Base-by-base conservation (phyloP, 2,888 invertebrate genomes). In the Plagodis dolabraria region DNA sequence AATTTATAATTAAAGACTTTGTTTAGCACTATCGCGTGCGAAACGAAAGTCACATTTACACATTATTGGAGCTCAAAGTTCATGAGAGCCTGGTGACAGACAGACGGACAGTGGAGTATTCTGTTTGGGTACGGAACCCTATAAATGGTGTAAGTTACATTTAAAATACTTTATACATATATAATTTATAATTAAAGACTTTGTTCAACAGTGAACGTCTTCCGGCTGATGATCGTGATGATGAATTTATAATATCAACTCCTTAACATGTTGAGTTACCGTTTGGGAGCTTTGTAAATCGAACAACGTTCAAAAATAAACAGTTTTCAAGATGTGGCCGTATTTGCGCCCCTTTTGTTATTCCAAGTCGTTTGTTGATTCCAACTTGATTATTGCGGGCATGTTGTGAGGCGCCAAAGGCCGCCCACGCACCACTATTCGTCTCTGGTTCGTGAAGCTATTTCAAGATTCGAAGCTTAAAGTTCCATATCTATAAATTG, bases 311-410 rank as follows among this genome's bases (percentile, higher is more conserved):
- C 65, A 58, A 61, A 67, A 69, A 67, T 66, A 70, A 67, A 63
- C 62, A 62, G 44, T 59, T 52, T 60, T 58, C 50, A 57, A 51
- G 52, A 47, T 47, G 58, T 46, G 46, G 42, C 47, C 22, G 53
- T 65, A 60, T 63, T 60, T 58, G 58, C 57, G 57, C 64, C 44
- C 43, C 36, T 36, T 47, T 8, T 62, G 58, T 55, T 59, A 56
- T 63, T 58, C 46, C 12, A 56, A 46, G 60, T 55, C 45, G 54
- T 7, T 36, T 55, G 44, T 55, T 55, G 49, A 53, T 54, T 36
- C 38, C 38, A 71, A 77, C 74, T 75, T 76, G 71, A 80, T 79
- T 81, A 77, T 76, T 77, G 65, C 71, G 67, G 50, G 65, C 58
- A 60, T 71, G 67, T 64, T 69, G 59, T 65, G 64, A 67, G 64